Percentiles rank a stretch among this genome's conserved stretches.
Evolutionary conservation across 1,140 invertebrate genomes (phyloP).

Genomic region (Aphis craccivora): DNA sequence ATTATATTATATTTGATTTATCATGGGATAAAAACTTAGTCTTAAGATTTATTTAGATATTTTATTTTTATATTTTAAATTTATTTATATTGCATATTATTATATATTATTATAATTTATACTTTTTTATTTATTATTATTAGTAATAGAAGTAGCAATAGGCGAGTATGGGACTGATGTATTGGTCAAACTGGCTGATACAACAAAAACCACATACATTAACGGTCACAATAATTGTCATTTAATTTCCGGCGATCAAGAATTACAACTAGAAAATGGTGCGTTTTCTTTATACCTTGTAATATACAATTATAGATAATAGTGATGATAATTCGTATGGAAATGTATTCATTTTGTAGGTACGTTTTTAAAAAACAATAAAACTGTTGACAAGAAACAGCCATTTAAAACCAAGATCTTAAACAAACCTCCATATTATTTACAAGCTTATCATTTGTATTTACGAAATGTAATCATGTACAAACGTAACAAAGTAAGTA

Average conservation of each 20-base stretch:
- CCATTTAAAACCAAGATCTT: background rate
- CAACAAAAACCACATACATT: background rate
- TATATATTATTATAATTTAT: background rate
- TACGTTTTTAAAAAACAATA: conserved; percentile 5
- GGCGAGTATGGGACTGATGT: conserved; percentile 73
- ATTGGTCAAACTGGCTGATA: conserved; percentile 10
- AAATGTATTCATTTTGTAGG: background rate
- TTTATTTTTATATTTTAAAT: background rate
- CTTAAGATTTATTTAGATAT: background rate
- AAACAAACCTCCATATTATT: conserved; percentile 55
- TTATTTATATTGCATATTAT: background rate
- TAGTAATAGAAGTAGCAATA: conserved; percentile 81
- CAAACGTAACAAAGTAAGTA: conserved; percentile 59
- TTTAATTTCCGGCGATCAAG: background rate
- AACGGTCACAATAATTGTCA: background rate
- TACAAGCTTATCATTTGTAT: conserved; percentile 60
- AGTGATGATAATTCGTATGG: background rate
- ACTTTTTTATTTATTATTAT: conserved; percentile 62
- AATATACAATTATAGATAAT: background rate
- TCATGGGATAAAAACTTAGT: background rate
- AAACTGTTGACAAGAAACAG: background rate
- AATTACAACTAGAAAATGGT: background rate
- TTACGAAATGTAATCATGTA: conserved; percentile 60
- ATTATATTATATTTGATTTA: background rate
- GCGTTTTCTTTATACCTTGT: background rate